Evolutionary conservation across 2,797 vertebrate species (phyloP).

Genomic region (Cryptoblepharus egeriae): DNA sequence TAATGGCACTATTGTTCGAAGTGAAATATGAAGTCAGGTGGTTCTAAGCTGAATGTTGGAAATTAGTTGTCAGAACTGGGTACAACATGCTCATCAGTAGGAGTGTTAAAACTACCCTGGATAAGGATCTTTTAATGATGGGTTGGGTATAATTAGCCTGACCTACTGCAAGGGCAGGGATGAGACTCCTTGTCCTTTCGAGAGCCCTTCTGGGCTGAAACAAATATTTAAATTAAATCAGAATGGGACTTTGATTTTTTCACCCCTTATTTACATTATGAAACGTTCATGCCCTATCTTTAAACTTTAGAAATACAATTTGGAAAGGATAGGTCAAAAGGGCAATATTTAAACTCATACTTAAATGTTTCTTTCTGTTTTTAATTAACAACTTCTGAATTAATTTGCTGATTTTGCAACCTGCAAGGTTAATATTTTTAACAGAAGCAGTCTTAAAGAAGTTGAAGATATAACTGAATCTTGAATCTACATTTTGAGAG

Average conservation of each 20-base stretch:
- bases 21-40: neutral
- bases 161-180: conserved; percentile 1
- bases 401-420: conserved; percentile 1
- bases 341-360: neutral
- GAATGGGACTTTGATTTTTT: too few species aligned
- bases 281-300: neutral
- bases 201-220: conserved; percentile 19
- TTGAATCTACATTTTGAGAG: neutral
- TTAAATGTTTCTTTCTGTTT: neutral
- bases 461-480: neutral
- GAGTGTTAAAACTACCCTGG: neutral
- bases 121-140: conserved; percentile 31
- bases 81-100: neutral
- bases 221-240: conserved; percentile 20
- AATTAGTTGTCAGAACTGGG: conserved; percentile 6
- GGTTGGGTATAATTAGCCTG: conserved; percentile 34
- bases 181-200: conserved; percentile 6
- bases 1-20: neutral
- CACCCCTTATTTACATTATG: neutral
- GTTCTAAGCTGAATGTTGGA: neutral
- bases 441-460: neutral
- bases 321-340: neutral
- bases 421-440: neutral
- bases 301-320: neutral
- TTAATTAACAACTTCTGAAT: neutral